Conservation (phyloP, 2,113 vertebrate species). For the Bothrops jararaca region DNA sequence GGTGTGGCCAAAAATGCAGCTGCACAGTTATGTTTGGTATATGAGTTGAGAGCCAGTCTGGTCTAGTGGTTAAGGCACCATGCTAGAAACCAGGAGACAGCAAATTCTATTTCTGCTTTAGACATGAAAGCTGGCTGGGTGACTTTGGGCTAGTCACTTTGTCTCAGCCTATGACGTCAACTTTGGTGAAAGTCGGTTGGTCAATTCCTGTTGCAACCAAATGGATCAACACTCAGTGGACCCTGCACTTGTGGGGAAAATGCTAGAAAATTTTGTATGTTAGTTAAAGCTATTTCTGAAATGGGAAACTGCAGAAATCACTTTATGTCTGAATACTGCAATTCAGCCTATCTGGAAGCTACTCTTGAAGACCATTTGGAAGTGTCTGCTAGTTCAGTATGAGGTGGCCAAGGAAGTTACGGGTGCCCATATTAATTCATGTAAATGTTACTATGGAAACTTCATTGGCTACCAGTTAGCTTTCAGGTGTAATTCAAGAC, state of each 20-base stretch:
- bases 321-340: background rate
- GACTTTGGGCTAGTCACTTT: background rate
- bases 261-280: background rate
- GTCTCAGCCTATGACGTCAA: background rate
- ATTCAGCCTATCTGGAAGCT: background rate
- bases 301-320: background rate
- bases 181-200: background rate
- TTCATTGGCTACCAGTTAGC: background rate
- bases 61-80: background rate
- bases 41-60: background rate
- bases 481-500: background rate
- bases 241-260: background rate
- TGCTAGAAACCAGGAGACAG: background rate
- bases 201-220: background rate
- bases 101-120: background rate
- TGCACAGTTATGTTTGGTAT: background rate
- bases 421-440: background rate
- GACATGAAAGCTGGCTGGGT: background rate
- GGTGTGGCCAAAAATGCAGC: background rate
- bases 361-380: background rate
- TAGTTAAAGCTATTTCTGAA: background rate
- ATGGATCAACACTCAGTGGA: background rate
- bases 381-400: background rate
- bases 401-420: background rate
- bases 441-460: background rate